A percentile compares a stretch with the other conserved stretches of the same genome.
These are phyloP conservation scores for Copsychus sechellarum DNA, from an alignment of 2,113 vertebrate species.

Conservation along the genomic window DNA sequence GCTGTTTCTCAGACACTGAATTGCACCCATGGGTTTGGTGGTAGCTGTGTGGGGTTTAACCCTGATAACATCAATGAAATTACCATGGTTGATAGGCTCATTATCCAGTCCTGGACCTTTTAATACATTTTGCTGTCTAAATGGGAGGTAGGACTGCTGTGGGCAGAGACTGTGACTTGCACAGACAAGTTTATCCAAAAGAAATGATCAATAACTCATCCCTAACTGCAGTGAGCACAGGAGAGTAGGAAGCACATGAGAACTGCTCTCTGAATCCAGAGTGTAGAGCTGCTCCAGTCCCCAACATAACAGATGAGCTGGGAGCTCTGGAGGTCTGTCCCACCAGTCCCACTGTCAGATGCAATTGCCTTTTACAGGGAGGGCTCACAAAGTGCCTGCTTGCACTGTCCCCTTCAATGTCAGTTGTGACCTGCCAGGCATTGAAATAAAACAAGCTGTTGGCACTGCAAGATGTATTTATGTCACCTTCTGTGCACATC, in stretches of 20 bases:
- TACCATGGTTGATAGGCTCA: background rate
- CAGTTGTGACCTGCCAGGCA: conserved; percentile 55
- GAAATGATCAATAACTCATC: background rate
- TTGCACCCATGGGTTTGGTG: background rate
- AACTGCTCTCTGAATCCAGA: conserved; percentile 26
- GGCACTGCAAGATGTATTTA: background rate
- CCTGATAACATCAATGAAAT: background rate
- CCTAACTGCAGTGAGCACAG: background rate
- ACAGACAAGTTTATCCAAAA: background rate
- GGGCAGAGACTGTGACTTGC: too few species aligned
- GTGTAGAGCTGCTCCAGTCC: conserved; percentile 40
- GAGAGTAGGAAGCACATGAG: background rate
- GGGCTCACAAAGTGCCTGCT: conserved; percentile 54
- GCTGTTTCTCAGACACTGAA: background rate
- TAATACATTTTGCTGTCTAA: background rate
- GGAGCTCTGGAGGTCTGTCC: conserved; percentile 58
- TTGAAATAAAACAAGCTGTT: background rate
- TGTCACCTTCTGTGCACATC: background rate
- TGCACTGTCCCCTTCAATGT: conserved; percentile 50
- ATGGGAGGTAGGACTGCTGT: background rate
- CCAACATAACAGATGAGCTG: conserved; percentile 7
- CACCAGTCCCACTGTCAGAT: background rate
- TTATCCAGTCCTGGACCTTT: background rate
- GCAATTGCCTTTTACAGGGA: conserved; percentile 17
- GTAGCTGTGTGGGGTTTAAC: background rate